phyloP scores from a whole-genome alignment of 1,140 invertebrate species.

The Apis laboriosa region DNA sequence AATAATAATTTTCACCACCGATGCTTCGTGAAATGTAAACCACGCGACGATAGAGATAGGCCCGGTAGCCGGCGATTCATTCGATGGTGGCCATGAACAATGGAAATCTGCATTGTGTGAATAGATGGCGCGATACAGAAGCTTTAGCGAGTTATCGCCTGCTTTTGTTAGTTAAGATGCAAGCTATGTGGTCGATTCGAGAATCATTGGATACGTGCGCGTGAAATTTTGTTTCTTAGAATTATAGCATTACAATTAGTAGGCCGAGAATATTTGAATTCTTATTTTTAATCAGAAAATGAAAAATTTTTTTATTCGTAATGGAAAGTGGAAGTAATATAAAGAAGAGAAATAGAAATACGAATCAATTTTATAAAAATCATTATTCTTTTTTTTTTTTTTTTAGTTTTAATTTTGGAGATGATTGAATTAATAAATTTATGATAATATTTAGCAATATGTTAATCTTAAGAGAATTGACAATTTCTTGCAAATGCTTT shows the following conservation, averaged over 20 bases:
- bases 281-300: no score
- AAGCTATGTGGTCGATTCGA: background rate
- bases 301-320: no score
- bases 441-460: no score
- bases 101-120: background rate
- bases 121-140: background rate
- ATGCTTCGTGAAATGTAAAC: constrained; percentile 19
- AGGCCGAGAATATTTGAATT: background rate
- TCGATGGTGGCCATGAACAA: background rate
- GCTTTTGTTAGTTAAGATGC: background rate
- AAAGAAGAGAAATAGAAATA: no score
- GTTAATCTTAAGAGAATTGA: no score
- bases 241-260: background rate
- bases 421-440: no score
- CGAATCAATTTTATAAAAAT: no score
- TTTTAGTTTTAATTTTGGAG: no score
- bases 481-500: no score
- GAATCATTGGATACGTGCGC: background rate
- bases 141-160: background rate
- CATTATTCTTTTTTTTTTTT: no score
- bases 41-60: background rate
- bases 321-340: no score
- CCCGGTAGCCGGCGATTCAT: background rate
- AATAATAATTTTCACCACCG: constrained; percentile 30
- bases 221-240: background rate